Base-by-base conservation (phyloP, 2,797 vertebrate species). In the Malacoraja senta region DNA sequence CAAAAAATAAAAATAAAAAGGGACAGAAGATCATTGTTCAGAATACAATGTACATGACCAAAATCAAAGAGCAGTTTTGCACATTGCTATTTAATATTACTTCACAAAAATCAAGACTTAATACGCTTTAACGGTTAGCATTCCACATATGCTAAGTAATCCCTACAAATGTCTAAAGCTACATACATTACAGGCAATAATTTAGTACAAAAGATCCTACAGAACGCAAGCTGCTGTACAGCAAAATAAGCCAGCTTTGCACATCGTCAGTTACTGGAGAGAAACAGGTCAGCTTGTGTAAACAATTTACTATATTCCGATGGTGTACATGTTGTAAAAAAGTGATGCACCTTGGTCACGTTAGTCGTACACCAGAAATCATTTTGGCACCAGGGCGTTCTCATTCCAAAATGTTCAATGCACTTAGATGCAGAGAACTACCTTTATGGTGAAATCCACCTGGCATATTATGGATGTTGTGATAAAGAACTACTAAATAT, bases 181-280 rank as follows among this genome's bases (percentile, higher is more conserved):
- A 92, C 68, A 74, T n/a, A 92, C 90, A 92, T 92, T 76, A 74
- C 90, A 92, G 90, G 71, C 90, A 92, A 92, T 92, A 92, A 92
- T 76, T 92, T 92, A 92, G 68, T 92, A 92, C 90, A 92, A 72
- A 92, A 88, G 84, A 44, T 74, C 72, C 71, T 76, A 92, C 71
- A 92, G 68, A 92, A 92, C 90, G 44, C 58, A 91, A 92, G 90
- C 90, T 92, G 71, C 90, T 53, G 76, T 92, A 92, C 90, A 92
- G 68, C 72, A 92, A 76, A 92, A 92, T 76, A 76, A 76, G 90
- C 68, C 71, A 92, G 21, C 90, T 92, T 92, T 71, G 58, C 71
- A 76, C 68, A 76, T 92, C 71, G 71, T 91, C 90, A 72, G 29
- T 92, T 76, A 92, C 12, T 58, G 72, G 71, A 72, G 71, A 21